phyloP scores from a whole-genome alignment of 2,113 vertebrate species.

The Nesospiza acunhae region DNA sequence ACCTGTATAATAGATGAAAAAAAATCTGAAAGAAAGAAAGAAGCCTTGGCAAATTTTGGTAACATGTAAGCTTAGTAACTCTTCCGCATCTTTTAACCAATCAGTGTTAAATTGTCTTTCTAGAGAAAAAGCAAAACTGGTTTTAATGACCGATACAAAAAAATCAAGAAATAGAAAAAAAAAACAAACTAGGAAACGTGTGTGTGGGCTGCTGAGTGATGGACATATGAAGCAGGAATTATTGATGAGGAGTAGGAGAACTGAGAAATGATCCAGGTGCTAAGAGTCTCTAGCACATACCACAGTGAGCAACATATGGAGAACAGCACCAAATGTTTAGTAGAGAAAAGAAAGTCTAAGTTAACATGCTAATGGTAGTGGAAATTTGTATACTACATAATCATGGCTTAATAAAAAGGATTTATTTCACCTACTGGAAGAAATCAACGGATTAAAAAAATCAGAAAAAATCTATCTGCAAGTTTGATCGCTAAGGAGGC shows the following conservation, averaged over 20 bases:
- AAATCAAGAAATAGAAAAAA: not conserved
- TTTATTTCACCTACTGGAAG: not conserved
- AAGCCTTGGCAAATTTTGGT: not conserved
- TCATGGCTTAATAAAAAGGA: not conserved
- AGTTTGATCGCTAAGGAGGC: not conserved
- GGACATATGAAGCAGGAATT: not conserved
- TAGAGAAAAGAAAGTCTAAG: not conserved
- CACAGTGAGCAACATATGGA: not conserved
- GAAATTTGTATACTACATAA: not conserved
- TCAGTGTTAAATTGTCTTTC: not conserved
- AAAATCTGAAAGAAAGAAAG: not conserved
- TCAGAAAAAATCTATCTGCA: not conserved
- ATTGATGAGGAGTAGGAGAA: constrained; percentile 36
- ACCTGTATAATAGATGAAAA: not conserved
- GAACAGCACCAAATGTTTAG: not conserved
- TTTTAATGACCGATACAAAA: not conserved
- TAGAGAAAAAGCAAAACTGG: not conserved
- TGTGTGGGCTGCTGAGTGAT: not conserved
- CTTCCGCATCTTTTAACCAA: not conserved
- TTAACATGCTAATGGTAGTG: not conserved
- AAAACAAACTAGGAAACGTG: not conserved
- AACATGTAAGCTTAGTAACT: not conserved
- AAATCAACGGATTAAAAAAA: not conserved
- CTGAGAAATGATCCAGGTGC: not conserved
- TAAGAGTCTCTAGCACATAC: not conserved